Conservation (phyloP, 2,797 vertebrate genomes). For the Catamblyrhynchus diadema region DNA sequence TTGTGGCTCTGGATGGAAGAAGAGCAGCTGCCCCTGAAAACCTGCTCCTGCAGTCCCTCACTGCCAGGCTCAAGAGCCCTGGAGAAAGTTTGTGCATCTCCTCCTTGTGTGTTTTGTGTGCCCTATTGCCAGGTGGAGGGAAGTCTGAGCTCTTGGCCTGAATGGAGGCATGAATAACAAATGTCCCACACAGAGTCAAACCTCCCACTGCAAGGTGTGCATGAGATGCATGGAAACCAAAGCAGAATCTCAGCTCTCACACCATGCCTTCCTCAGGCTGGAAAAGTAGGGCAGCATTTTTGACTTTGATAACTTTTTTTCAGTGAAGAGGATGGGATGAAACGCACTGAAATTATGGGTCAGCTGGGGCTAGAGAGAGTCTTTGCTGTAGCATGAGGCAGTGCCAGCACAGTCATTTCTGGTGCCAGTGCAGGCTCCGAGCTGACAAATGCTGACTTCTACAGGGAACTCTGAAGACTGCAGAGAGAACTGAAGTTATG, state of each 20-base stretch:
- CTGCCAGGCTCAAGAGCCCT: neutral
- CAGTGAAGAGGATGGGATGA: neutral
- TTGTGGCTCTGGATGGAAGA: neutral
- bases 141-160: neutral
- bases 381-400: neutral
- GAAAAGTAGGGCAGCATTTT: neutral
- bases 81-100: accelerated
- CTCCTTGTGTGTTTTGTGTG: neutral
- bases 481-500: conserved; percentile 2
- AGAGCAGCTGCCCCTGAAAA: neutral
- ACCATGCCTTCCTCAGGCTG: neutral
- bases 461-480: neutral
- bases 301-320: neutral
- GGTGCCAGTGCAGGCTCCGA: accelerated
- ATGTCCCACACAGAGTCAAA: neutral
- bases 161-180: neutral
- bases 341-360: neutral
- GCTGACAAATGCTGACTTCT: conserved; percentile 25
- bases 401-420: neutral
- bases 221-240: neutral
- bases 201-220: neutral
- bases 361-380: neutral
- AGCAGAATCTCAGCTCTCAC: neutral
- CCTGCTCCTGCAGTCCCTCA: neutral
- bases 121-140: neutral